Evolutionary conservation across 2,888 invertebrate species (phyloP), one percentile per base, ranked within the genome.

Genomic region (Hemaris fuciformis): DNA sequence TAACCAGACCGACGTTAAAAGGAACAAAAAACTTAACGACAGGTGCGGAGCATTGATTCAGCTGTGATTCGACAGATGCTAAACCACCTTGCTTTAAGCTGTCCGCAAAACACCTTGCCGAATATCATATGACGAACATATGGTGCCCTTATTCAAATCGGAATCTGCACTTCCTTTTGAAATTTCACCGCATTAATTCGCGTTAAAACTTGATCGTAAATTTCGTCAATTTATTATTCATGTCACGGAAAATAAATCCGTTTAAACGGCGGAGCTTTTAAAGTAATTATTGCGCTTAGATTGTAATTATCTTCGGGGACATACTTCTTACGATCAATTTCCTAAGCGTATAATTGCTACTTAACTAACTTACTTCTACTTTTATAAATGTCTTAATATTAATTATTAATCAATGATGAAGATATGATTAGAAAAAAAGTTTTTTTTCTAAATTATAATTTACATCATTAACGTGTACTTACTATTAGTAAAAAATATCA

Each of bases 31-130:
- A 25, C 38, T 18, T 59, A n/a, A n/a, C 58, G 77, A 77, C 88
- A 89, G 88, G 88, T 91, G 89, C 73, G 63, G 73, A 18, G 79
- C 81, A 81, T 84, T 85, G 89, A 88, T 90, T 89, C 76, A 46
- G 68, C 66, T 63, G 56, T 59, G 60, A 70, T 71, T 64, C 69
- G 73, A 80, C 91, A 91, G 90, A 88, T 91, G 91, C 75, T 67
- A 59, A 46, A 22, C 75, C 89, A 90, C 86, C 88, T 90, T 88
- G 81, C 77, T 61, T 69, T 73, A 53, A 38, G 38, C 38, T n/a
- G n/a, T 31, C 27, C 53, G 53, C 31, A 70, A 65, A 68, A 73
- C 84, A 88, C 83, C 86, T 87, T 85, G 81, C 75, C 75, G 72
- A 81, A 83, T 80, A 80, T 83, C 67, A 63, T 73, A 73, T 74